phyloP scores from a whole-genome alignment of 30 jellyfish, hydroid and myxozoan genomes.

The Aurelia sp. region DNA sequence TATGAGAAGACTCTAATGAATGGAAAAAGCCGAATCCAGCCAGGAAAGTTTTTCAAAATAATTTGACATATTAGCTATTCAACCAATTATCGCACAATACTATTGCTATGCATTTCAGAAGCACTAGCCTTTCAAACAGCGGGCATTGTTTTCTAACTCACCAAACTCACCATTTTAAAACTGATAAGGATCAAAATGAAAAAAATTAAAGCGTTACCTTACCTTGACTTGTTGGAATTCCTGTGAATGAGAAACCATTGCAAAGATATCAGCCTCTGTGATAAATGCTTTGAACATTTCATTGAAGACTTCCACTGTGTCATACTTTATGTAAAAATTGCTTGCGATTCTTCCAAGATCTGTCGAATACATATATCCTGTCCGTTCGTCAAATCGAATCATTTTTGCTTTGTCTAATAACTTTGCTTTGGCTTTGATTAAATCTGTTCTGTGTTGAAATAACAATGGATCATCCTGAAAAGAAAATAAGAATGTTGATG shows the following conservation, averaged over 20 bases:
- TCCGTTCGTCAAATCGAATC: slow-evolving; percentile 92
- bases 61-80: too few species aligned
- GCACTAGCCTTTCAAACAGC: too few species aligned
- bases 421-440: slow-evolving; percentile 70
- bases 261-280: slow-evolving; percentile 82
- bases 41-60: too few species aligned
- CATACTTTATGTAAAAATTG: slow-evolving; percentile 86
- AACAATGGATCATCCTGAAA: slow-evolving; percentile 87
- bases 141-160: too few species aligned
- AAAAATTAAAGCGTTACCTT: neutral
- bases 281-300: slow-evolving; percentile 76
- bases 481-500: neutral
- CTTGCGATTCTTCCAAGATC: slow-evolving; percentile 97
- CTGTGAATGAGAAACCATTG: slow-evolving; percentile 86
- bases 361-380: slow-evolving; percentile 89
- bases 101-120: too few species aligned
- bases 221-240: slow-evolving; percentile 97
- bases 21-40: too few species aligned
- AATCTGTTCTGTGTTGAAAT: slow-evolving; percentile 71
- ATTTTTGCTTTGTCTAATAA: slow-evolving; percentile 86
- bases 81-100: too few species aligned
- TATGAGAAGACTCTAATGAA: too few species aligned
- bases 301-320: slow-evolving; percentile 86
- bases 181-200: too few species aligned
- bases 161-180: too few species aligned